Evolutionary conservation across 2,888 invertebrate species (phyloP).

Genomic region (Thalpophila matura): DNA sequence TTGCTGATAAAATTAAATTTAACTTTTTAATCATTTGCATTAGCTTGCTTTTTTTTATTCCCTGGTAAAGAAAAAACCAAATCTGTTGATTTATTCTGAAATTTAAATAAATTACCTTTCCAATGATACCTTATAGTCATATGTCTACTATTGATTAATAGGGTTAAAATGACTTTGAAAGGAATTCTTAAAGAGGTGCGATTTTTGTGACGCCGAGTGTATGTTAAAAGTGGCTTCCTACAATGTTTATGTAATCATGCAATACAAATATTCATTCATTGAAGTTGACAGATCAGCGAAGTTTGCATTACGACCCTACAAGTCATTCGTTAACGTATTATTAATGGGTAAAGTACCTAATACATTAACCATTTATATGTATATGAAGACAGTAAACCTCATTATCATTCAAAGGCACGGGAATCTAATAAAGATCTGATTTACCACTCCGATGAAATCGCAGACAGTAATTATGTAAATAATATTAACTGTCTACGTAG

Average conservation of each 20-base stretch:
- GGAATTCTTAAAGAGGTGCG: too few relatives aligned
- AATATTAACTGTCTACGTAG: conserved; percentile 17
- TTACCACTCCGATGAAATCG: neutral
- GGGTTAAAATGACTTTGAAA: too few relatives aligned
- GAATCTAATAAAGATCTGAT: conserved; percentile 27
- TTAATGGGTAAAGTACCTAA: conserved; percentile 2
- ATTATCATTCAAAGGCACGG: conserved; percentile 17
- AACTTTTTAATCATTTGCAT: too few relatives aligned
- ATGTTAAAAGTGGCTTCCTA: neutral
- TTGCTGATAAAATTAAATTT: too few relatives aligned
- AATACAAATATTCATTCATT: neutral
- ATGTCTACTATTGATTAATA: too few relatives aligned
- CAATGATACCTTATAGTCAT: too few relatives aligned
- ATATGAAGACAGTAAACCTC: conserved; percentile 16
- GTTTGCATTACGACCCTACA: neutral
- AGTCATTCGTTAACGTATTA: neutral
- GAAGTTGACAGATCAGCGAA: neutral
- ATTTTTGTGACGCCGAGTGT: too few relatives aligned
- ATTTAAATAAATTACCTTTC: too few relatives aligned
- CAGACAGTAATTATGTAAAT: conserved; percentile 1
- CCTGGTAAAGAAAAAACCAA: too few relatives aligned
- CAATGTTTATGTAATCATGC: too few relatives aligned
- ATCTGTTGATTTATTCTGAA: too few relatives aligned
- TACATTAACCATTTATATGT: conserved; percentile 7
- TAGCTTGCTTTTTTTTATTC: too few relatives aligned